Evolutionary conservation across 1,140 invertebrate species (phyloP), one percentile per base, ranked within the genome.

Genomic region (Neoseiulus cucumeris): DNA sequence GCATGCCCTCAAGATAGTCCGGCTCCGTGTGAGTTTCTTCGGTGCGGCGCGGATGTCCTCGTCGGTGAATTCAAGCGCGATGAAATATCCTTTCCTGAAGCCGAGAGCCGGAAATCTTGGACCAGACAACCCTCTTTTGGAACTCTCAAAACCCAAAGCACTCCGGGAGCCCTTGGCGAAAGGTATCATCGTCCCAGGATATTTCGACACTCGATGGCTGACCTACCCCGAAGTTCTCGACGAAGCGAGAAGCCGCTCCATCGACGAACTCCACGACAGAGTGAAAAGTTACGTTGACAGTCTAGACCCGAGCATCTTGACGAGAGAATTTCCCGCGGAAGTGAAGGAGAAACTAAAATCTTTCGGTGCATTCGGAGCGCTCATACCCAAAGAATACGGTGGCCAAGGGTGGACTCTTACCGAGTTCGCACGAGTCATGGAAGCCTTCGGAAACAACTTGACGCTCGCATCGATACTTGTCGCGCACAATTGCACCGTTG

Each of bases 291-390:
- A 59, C 22, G 51, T 59, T 14, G 51, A 59, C 51, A 59, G 51
- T 33, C 33, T 59, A n/a, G 51, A 59, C 14, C 22, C 51, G 14
- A 25, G 5, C 33, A 2, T 20, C 2, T 20, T 59, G 33, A 59
- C 14, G 33, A 29, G 22, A 17, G 51, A n/a, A 2, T 75, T 80
- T 25, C 77, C 79, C n/a, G 72, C 74, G 39, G 70, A 74, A 30
- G 73, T 78, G 1, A 70, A 80, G 68, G 68, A 78, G 67, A 75
- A 77, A 44, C 72, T 81, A 20, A 75, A 74, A 47, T 80, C 78
- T 42, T 69, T 81, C 66, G 80, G 80, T n/a, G 80, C 80, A 14
- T 81, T 81, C 72, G 80, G 80, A 42, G 70, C 79, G 6, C 75
- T 79, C 65, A 77, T 80, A 7, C 78, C 80, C 64, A 65, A 68